Evolutionary conservation across 2,113 vertebrate species (phyloP).

Genomic region (Brachionichthys hirsutus): DNA sequence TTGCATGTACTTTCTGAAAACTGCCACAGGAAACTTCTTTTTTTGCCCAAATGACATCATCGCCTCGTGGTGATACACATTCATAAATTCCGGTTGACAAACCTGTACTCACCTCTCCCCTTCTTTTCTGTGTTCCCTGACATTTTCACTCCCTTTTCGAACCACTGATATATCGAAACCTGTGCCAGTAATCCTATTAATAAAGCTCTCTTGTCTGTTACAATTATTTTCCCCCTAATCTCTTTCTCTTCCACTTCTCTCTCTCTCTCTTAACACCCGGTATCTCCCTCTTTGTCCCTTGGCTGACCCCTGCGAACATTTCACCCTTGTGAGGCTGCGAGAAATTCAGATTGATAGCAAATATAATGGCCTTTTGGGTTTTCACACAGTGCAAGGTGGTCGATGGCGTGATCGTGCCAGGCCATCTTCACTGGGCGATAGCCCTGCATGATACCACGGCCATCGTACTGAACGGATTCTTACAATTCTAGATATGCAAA

Average conservation of each 20-base stretch:
- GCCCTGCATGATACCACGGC: neutral
- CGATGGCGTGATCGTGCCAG: slow-evolving; percentile 72
- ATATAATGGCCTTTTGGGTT: slow-evolving; percentile 74
- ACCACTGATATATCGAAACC: slow-evolving; percentile 78
- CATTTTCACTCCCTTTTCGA: slow-evolving; percentile 69
- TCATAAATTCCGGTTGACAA: slow-evolving; percentile 69
- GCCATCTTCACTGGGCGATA: slow-evolving; percentile 53
- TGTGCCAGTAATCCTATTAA: slow-evolving; percentile 89
- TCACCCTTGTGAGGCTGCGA: slow-evolving; percentile 72
- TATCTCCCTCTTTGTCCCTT: slow-evolving; percentile 81
- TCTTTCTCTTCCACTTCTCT: slow-evolving; percentile 71
- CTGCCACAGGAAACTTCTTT: slow-evolving; percentile 19
- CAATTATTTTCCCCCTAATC: slow-evolving; percentile 88
- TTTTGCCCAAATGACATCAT: slow-evolving; percentile 39
- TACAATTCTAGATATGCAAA: too few relatives aligned
- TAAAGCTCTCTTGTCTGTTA: slow-evolving; percentile 85
- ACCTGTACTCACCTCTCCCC: slow-evolving; percentile 45
- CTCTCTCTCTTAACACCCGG: slow-evolving; percentile 72
- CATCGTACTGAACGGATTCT: too few relatives aligned
- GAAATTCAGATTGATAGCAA: slow-evolving; percentile 78
- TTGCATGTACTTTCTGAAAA: slow-evolving; percentile 17
- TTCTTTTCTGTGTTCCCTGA: slow-evolving; percentile 61
- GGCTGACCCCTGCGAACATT: slow-evolving; percentile 83
- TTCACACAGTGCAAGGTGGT: slow-evolving; percentile 71
- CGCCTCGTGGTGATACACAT: slow-evolving; percentile 37